Base-by-base conservation (phyloP, 2,888 invertebrate genomes). In the Leucoptera coffeella region DNA sequence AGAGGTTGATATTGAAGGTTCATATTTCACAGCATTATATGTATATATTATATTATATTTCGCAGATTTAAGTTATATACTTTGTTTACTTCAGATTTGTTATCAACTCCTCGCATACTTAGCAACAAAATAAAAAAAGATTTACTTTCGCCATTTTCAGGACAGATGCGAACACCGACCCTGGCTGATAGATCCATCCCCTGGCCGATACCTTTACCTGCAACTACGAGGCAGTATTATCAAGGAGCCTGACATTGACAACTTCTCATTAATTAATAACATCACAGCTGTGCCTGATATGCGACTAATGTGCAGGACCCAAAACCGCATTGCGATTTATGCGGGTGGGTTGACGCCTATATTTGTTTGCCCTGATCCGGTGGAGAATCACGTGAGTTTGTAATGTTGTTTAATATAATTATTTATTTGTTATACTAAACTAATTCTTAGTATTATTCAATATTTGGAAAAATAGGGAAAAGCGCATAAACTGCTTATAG, bases 81-180 rank as follows among this genome's bases (percentile, higher is more conserved):
- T n/a, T n/a, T n/a, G n/a, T n/a, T n/a, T n/a, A n/a, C n/a, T n/a
- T n/a, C n/a, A n/a, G n/a, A n/a, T n/a, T n/a, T n/a, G n/a, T n/a
- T n/a, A n/a, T n/a, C n/a, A n/a, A n/a, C n/a, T n/a, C n/a, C n/a
- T n/a, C n/a, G n/a, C n/a, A n/a, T n/a, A n/a, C n/a, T n/a, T n/a
- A n/a, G n/a, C n/a, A n/a, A n/a, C n/a, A n/a, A n/a, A n/a, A n/a
- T n/a, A n/a, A n/a, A n/a, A 19, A 3, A 19, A 3, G 4, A 19
- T 3, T 2, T 19, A 19, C 9, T 22, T 4, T 3, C 11, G 13
- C 2, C 4, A 10, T 15, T 61, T 64, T 20, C 61, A 89, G 89
- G 75, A 80, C 42, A 83, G 83, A 35, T 90, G 90, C 40, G 84
- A 87, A 38, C 78, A 77, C 26, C 78, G 83, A 32, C 88, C 89